A percentile compares a stretch with the other conserved stretches of the same genome.
Conservation (phyloP, 2,797 vertebrate species). For the Gila robusta region DNA sequence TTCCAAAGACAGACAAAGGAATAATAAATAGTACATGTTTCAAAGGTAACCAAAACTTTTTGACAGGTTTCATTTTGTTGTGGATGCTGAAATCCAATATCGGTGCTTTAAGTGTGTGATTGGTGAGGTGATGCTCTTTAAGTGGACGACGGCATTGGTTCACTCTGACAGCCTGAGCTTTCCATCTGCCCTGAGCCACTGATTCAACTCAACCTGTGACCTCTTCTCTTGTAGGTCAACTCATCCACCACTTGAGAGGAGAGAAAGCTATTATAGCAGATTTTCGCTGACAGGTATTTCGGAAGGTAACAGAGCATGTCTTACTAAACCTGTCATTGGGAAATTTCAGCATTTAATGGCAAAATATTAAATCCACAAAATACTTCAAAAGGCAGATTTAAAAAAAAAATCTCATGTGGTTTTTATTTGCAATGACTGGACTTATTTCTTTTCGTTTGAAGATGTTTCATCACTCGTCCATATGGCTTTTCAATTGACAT, state of each 20-base stretch:
- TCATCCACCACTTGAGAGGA: constrained; percentile 22
- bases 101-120: not conserved
- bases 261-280: constrained; percentile 12
- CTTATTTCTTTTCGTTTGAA: not conserved
- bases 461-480: not conserved
- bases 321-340: not conserved
- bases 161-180: constrained; percentile 35
- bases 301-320: not conserved
- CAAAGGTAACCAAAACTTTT: not conserved
- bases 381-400: constrained; percentile 17
- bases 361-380: not conserved
- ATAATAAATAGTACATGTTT: constrained; percentile 17
- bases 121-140: constrained; percentile 29
- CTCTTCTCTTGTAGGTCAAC: constrained; percentile 35
- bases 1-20: constrained; percentile 1
- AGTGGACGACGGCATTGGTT: not conserved
- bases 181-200: constrained; percentile 24
- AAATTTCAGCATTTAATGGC: not conserved
- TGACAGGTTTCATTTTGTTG: constrained; percentile 19
- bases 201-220: constrained; percentile 46
- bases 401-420: not conserved
- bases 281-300: constrained; percentile 27
- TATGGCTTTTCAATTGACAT: not conserved
- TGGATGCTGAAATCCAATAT: constrained; percentile 35
- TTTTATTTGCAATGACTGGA: constrained; percentile 1